A percentile compares a stretch with the other conserved stretches of the same genome.
These are phyloP conservation scores for Macrochelys suwanniensis DNA, from an alignment of 2,797 vertebrate genomes.

Conservation along the genomic window DNA sequence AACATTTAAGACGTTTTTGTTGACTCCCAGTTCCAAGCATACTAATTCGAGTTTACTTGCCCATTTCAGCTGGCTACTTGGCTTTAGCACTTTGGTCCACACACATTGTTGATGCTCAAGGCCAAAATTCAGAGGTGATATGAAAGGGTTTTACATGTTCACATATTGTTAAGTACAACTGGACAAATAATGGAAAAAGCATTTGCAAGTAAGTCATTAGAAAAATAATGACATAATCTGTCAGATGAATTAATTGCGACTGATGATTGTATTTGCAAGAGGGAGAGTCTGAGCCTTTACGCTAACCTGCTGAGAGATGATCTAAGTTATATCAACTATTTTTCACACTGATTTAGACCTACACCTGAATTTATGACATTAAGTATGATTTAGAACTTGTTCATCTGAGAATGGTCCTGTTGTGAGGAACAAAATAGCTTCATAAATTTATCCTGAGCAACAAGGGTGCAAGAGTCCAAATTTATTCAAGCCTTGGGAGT, in stretches of 20 bases:
- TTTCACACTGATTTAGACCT: not conserved
- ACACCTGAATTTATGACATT: not conserved
- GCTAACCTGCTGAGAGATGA: not conserved
- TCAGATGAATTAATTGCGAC: not conserved
- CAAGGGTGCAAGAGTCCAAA: not conserved
- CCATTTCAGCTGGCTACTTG: not conserved
- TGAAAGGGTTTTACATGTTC: not conserved
- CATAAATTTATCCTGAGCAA: not conserved
- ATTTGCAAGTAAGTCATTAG: not conserved
- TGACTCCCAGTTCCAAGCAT: not conserved
- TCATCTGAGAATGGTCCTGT: not conserved
- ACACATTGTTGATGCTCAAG: not conserved
- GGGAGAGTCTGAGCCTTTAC: not conserved
- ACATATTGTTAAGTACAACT: not conserved
- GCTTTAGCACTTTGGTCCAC: not conserved
- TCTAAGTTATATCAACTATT: rapidly evolving
- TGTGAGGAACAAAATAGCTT: not conserved
- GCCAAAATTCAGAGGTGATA: not conserved
- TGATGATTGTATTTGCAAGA: not conserved
- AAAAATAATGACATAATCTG: not conserved
- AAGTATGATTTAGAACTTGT: not conserved
- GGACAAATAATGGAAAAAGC: not conserved
- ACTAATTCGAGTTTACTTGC: not conserved
- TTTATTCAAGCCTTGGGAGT: not conserved
- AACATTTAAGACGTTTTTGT: not conserved